Percentiles rank a stretch among this genome's conserved stretches.
Conservation (phyloP, 2,888 invertebrate genomes). For the Candidula unifasciata region DNA sequence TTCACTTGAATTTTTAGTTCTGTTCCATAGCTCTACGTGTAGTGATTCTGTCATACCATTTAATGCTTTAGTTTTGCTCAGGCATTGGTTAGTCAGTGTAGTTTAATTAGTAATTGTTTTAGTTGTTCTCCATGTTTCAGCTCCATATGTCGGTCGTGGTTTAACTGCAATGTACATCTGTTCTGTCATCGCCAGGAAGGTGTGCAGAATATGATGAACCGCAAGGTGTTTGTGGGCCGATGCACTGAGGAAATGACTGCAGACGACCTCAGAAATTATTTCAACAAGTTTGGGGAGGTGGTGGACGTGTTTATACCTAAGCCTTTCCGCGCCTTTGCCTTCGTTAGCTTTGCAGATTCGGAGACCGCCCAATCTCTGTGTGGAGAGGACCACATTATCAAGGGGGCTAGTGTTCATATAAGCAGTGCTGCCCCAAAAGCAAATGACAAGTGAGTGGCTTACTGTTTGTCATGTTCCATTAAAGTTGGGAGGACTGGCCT, state of each 20-base stretch:
- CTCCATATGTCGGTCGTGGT: too few relatives aligned
- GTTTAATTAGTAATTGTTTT: too few relatives aligned
- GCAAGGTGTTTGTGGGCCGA: slow-evolving; percentile 96
- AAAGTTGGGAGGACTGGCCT: too few relatives aligned
- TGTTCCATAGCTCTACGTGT: too few relatives aligned
- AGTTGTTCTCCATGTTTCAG: too few relatives aligned
- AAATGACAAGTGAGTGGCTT: slow-evolving; percentile 77
- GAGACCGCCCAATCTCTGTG: slow-evolving; percentile 93
- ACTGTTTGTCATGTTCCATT: too few relatives aligned
- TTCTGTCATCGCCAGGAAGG: slow-evolving; percentile 67
- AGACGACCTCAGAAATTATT: slow-evolving; percentile 91
- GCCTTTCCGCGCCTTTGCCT: slow-evolving; percentile 86
- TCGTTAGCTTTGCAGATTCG: slow-evolving; percentile 95
- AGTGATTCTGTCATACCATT: too few relatives aligned
- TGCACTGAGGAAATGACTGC: slow-evolving; percentile 94
- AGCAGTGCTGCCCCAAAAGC: slow-evolving; percentile 77
- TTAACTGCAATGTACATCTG: too few relatives aligned
- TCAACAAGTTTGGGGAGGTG: slow-evolving; percentile 91
- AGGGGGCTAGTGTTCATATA: slow-evolving; percentile 86
- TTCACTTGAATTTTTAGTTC: too few relatives aligned
- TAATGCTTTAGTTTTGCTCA: too few relatives aligned
- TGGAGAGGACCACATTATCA: slow-evolving; percentile 95
- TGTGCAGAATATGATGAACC: slow-evolving; percentile 74
- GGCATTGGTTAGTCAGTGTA: too few relatives aligned
- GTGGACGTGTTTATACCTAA: slow-evolving; percentile 97